Conservation (phyloP, 2,888 invertebrate genomes). For the Folsomia manolachei region DNA sequence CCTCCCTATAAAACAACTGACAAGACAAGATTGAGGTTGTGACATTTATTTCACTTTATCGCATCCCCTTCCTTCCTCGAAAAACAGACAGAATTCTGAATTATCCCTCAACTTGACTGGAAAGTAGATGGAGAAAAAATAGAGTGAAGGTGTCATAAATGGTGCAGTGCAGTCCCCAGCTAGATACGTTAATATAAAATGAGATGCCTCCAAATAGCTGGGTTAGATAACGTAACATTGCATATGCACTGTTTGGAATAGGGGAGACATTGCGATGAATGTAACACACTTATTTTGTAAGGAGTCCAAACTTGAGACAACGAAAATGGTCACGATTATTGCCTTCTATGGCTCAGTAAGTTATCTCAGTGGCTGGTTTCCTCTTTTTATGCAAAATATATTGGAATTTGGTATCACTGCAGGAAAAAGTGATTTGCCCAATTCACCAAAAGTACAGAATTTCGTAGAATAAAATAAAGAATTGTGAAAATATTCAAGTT, state of each 20-base stretch:
- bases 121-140: background rate
- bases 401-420: background rate
- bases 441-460: constrained; percentile 1
- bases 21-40: constrained; percentile 2
- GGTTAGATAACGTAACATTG: no score
- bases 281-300: background rate
- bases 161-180: background rate
- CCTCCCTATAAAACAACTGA: no score
- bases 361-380: background rate
- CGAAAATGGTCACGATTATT: background rate
- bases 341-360: background rate
- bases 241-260: no score
- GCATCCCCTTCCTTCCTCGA: background rate
- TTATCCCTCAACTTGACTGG: background rate
- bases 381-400: background rate
- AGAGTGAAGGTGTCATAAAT: background rate
- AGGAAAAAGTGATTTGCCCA: background rate
- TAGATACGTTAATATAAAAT: background rate
- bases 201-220: background rate
- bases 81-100: no score
- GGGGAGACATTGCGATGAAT: no score
- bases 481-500: background rate
- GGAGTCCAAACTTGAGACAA: background rate
- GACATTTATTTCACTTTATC: constrained; percentile 16
- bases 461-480: background rate